Percentiles rank a stretch among this genome's conserved stretches.
Evolutionary conservation across 1,140 invertebrate genomes (phyloP).

Genomic region (Micrasema longulum): DNA sequence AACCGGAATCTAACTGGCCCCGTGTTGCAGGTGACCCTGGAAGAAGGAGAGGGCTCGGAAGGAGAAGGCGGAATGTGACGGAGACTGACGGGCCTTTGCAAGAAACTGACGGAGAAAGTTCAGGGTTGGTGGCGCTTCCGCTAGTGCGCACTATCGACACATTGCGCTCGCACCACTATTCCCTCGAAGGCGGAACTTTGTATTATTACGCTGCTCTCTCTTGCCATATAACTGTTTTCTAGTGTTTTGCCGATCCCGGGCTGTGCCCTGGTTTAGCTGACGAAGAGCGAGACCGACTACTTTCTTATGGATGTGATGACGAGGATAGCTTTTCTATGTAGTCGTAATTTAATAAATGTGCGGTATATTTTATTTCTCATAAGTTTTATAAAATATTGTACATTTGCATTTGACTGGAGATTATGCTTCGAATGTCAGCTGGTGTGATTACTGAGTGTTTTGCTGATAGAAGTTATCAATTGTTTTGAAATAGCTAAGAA

Average conservation of each 20-base stretch:
- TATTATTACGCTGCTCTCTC: conserved; percentile 53
- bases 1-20: background rate
- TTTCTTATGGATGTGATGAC: conserved; percentile 16
- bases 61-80: conserved; percentile 85
- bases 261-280: conserved; percentile 25
- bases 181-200: conserved; percentile 44
- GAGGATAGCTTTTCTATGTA: conserved; percentile 53
- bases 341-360: conserved; percentile 50
- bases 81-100: conserved; percentile 87
- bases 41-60: conserved; percentile 80
- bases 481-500: conserved; percentile 43
- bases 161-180: conserved; percentile 31
- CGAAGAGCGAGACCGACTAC: background rate
- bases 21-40: conserved; percentile 83
- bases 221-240: conserved; percentile 48
- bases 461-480: conserved; percentile 38
- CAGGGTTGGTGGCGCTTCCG: conserved; percentile 82
- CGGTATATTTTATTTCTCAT: conserved; percentile 48
- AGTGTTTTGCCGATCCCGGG: conserved; percentile 25
- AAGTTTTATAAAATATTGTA: conserved; percentile 33
- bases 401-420: conserved; percentile 30
- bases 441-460: conserved; percentile 31
- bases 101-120: conserved; percentile 86
- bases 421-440: conserved; percentile 33
- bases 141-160: conserved; percentile 64